Evolutionary conservation across 2,888 invertebrate genomes (phyloP).

Genomic region (Volucella inanis): DNA sequence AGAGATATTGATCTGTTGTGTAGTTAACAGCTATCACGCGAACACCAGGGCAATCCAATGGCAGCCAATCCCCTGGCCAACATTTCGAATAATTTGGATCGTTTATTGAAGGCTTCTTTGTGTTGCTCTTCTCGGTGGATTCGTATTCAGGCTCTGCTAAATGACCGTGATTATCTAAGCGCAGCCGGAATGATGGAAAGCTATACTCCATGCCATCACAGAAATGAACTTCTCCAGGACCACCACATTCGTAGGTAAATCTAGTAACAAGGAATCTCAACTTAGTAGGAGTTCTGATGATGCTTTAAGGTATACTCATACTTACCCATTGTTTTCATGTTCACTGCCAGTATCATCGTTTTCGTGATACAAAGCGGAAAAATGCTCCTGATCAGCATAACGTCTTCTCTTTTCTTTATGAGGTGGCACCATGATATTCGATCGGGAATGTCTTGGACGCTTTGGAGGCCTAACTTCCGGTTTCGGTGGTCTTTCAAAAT

Average conservation of each 20-base stretch:
- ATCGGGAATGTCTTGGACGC: constrained; percentile 80
- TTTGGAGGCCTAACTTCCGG: constrained; percentile 82
- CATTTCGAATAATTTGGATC: constrained; percentile 86
- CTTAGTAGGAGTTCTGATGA: neutral
- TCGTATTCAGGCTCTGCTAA: constrained; percentile 78
- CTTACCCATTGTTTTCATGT: constrained; percentile 54
- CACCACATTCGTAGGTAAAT: constrained; percentile 79
- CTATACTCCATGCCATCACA: constrained; percentile 81
- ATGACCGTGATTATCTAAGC: constrained; percentile 79
- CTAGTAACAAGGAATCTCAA: constrained; percentile 54
- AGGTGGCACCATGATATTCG: constrained; percentile 78
- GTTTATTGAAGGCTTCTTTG: constrained; percentile 72
- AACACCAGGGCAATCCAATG: constrained; percentile 89
- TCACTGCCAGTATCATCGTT: constrained; percentile 67
- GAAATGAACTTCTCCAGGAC: constrained; percentile 78
- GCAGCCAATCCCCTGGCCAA: constrained; percentile 95
- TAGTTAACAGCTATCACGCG: constrained; percentile 92
- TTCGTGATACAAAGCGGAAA: constrained; percentile 34
- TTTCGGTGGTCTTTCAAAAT: constrained; percentile 81
- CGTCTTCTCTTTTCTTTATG: constrained; percentile 81
- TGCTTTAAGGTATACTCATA: constrained; percentile 3
- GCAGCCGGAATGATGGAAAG: constrained; percentile 82
- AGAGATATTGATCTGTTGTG: constrained; percentile 90
- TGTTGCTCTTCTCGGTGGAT: constrained; percentile 71
- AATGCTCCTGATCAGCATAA: constrained; percentile 75